Percentiles rank a stretch among this genome's conserved stretches.
Conservation (phyloP, 2,888 invertebrate genomes). For the Callyntrura guangdongensis region DNA sequence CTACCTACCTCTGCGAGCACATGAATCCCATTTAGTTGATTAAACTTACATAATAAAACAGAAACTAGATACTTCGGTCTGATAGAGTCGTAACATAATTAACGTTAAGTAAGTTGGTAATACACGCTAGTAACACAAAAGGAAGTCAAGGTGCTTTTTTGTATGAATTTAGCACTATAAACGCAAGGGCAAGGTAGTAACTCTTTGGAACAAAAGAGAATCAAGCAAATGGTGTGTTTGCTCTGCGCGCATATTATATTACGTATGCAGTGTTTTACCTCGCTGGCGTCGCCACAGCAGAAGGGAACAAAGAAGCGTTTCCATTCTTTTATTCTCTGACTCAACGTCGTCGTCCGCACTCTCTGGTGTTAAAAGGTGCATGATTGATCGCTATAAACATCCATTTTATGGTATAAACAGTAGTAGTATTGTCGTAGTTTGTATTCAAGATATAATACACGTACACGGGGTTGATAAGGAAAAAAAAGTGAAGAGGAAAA, state of each 20-base stretch:
- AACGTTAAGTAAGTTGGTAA: conserved; percentile 21
- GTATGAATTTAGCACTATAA: conserved; percentile 29
- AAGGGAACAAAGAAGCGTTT: conserved; percentile 29
- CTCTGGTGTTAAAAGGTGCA: conserved; percentile 19
- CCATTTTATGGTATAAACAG: neutral
- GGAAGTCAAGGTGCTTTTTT: conserved; percentile 75
- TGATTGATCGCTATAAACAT: conserved; percentile 24
- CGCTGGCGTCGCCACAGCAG: neutral
- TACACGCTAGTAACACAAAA: conserved; percentile 47
- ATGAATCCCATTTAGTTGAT: conserved; percentile 15
- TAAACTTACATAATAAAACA: conserved; percentile 42
- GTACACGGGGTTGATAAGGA: conserved; percentile 15
- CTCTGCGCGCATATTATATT: too few relatives aligned
- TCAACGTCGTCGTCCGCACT: conserved; percentile 27
- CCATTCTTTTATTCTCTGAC: neutral
- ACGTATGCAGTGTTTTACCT: too few relatives aligned
- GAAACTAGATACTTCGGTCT: conserved; percentile 58
- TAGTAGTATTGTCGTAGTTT: conserved; percentile 10
- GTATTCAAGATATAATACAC: conserved; percentile 4
- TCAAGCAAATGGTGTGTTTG: neutral
- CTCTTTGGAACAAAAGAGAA: conserved; percentile 68
- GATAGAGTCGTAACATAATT: conserved; percentile 42
- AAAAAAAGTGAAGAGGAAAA: conserved; percentile 15
- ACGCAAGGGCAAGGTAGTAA: conserved; percentile 73
- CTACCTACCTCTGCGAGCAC: neutral